Evolutionary conservation across 2,797 vertebrate genomes (phyloP), one percentile per base, ranked within the genome.

Genomic region (Melanotaenia nigrans): DNA sequence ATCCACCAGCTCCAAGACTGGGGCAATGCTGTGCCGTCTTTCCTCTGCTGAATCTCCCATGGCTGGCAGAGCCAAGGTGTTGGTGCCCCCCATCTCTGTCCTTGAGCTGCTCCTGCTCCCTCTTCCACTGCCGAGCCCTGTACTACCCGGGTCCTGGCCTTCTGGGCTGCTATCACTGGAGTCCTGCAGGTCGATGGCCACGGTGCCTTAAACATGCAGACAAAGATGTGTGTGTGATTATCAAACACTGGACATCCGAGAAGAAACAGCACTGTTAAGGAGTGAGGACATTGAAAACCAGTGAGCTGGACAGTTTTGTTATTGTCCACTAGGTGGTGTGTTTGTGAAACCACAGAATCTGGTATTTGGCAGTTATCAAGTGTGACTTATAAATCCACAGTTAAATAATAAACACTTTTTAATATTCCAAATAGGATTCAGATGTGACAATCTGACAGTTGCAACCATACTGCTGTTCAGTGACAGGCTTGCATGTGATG

Each of bases 161-260:
- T 95, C 94, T 2, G 95, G 95, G 74, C 94, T 95, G 87, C 94
- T 94, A 86, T 95, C 95, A 10, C 92, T 94, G 69, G 95, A 95
- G 79, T 95, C 95, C 59, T 95, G 95, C 57, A 96, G 90, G 85
- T 96, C 95, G 12, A 96, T 95, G 53, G 95, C 95, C 68, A 96
- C 95, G 0, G 95, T 96, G 57, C 95, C 95, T 96, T 18, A 73
- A 65, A 73, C 28, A 71, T 3, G 45, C 7, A 68, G 45, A 59
- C 20, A 68, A 13, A 61, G 3, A 14, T 40, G 47, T 16, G 6
- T 33, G 32, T 61, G 13, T 14, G 28, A 61, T 24, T 12, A 35
- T 65, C 18, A 18, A 45, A 56, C 38, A 13, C 1, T 25, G 18
- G 45, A 49, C 14, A 22, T 47, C 42, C 20, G 13, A 20, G 16